These are phyloP conservation scores for Mystacides longicornis DNA, from an alignment of 2,888 invertebrate species.

Conservation along the genomic window DNA sequence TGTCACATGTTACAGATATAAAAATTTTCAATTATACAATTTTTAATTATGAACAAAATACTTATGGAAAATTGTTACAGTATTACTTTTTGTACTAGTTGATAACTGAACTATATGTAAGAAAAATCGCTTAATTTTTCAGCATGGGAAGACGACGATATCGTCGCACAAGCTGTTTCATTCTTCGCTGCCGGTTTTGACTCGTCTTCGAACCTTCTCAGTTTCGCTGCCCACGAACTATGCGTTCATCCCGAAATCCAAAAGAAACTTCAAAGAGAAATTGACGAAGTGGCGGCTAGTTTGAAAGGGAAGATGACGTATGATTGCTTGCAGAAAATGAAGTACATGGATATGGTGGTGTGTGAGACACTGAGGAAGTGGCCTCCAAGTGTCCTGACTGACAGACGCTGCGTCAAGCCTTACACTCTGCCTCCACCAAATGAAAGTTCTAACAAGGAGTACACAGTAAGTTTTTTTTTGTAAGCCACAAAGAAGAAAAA, in stretches of 20 bases:
- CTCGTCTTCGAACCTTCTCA: background rate
- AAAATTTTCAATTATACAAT: no score
- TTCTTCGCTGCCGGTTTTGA: background rate
- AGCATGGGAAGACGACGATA: background rate
- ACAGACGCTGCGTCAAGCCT: background rate
- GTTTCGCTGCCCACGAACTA: background rate
- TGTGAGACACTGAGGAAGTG: background rate
- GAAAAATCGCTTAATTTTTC: no score
- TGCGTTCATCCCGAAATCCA: background rate
- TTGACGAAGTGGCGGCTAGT: background rate
- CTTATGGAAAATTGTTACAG: no score
- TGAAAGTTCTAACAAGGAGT: background rate
- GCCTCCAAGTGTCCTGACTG: background rate
- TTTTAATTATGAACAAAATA: no score
- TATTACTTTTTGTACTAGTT: no score
- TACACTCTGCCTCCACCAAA: slow-evolving; percentile 6
- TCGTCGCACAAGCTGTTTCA: background rate
- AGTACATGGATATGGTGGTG: no score
- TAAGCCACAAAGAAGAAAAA: no score
- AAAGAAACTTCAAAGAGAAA: background rate
- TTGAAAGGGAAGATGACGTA: background rate
- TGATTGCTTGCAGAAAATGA: background rate
- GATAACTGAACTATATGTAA: no score
- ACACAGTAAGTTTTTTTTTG: background rate
- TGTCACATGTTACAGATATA: no score